A percentile compares a stretch with the other conserved stretches of the same genome.
phyloP scores from a whole-genome alignment of 2,113 vertebrate genomes.

The Equus przewalskii region DNA sequence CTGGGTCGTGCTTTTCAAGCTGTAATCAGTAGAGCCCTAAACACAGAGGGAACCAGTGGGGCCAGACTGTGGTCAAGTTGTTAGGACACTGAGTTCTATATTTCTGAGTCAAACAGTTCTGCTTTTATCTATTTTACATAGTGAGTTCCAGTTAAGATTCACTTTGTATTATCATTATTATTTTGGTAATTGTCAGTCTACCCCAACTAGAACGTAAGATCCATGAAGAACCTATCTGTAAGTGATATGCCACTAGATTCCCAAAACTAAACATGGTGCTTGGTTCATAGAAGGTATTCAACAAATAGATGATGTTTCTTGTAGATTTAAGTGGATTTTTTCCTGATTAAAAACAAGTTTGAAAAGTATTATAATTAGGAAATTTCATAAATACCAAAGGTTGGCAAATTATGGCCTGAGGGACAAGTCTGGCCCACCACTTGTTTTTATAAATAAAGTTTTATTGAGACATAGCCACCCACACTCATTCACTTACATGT shows the following conservation, averaged over 20 bases:
- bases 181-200: background rate
- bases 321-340: background rate
- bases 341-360: conserved; percentile 45
- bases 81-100: background rate
- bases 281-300: background rate
- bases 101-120: background rate
- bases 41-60: background rate
- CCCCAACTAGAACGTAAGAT: background rate
- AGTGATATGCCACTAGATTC: background rate
- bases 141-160: background rate
- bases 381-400: background rate
- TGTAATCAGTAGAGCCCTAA: background rate
- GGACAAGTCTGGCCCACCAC: background rate
- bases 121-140: conserved; percentile 25
- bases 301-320: background rate
- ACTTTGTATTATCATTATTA: background rate
- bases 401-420: background rate
- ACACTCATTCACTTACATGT: background rate
- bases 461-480: background rate
- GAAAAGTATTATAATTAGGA: background rate
- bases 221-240: background rate
- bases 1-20: background rate
- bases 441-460: conserved; percentile 33
- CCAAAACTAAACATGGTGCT: conserved; percentile 1
- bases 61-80: background rate